Evolutionary conservation across 1,140 invertebrate species (phyloP), one percentile per base, ranked within the genome.

Genomic region (Drosophila auraria): DNA sequence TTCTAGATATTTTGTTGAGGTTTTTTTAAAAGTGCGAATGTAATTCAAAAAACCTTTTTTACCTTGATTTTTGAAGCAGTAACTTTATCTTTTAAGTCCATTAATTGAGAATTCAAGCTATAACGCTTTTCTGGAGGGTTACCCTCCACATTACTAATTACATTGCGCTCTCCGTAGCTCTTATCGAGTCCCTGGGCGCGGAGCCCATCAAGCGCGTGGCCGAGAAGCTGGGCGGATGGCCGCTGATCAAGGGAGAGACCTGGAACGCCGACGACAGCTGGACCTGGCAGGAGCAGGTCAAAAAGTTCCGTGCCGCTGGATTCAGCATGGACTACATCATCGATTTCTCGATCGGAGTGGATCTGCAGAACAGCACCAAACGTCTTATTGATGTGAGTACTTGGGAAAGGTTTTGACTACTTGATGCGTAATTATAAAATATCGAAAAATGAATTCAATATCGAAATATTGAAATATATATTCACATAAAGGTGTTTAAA

Each of bases 251-350:
- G 77, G 97, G 96, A 0, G 94, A 96, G 5, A 80, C 80, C 1
- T 99, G 98, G 98, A 94, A 96, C 63, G 94, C 94, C 0, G 95
- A 94, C 23, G 91, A 94, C 2, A 93, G 93, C 33, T 98, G 97
- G 93, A 94, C 95, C 50, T 98, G 97, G 97, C 96, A 95, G 81
- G 94, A 97, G 70, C 96, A 96, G 9, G 96, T 98, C 5, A 97
- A 97, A 93, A 96, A 95, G 62, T 98, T 97, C 93, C 94, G 96
- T 20, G 93, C 94, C 54, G 93, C 94, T 6, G 98, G 98, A 5
- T 98, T 97, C 91, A 97, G 97, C 7, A 96, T 97, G 45, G 97
- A 98, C 92, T 98, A 98, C 89, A 96, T 98, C 87, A 95, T 99
- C n/a, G 97, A 98, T 84, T 97, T 99, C 79, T 97, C 97, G 40